Conservation (phyloP, 92 coral and sea anemone species). For the Parazoanthus atlanticus region DNA sequence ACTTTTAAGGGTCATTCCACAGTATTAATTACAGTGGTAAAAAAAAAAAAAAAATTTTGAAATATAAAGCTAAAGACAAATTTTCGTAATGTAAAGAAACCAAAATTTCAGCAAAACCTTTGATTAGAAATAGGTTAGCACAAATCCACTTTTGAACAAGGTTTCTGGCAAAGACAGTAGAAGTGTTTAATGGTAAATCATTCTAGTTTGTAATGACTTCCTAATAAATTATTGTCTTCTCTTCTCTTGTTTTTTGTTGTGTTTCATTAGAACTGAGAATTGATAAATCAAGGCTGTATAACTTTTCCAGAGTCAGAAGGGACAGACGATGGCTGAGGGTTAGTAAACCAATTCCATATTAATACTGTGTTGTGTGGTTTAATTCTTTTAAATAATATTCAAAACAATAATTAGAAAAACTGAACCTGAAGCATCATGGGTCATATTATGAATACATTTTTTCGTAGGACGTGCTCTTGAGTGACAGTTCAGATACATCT, state of each 20-base stretch:
- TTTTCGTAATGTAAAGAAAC: too few relatives aligned
- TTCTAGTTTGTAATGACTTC: neutral
- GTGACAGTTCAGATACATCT: constrained; percentile 97
- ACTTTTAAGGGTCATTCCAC: too few relatives aligned
- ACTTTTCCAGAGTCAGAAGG: constrained; percentile 85
- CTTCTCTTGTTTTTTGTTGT: neutral
- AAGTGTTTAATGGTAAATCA: too few relatives aligned
- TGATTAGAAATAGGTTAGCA: too few relatives aligned
- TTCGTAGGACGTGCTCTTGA: constrained; percentile 83
- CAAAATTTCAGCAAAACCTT: too few relatives aligned
- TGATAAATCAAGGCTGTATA: constrained; percentile 92
- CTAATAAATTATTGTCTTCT: neutral
- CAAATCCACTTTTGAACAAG: neutral
- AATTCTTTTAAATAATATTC: neutral
- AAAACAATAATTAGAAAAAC: neutral
- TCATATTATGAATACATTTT: neutral
- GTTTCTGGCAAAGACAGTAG: too few relatives aligned
- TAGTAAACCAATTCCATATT: neutral
- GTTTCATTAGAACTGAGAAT: constrained; percentile 69
- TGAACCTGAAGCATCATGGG: neutral
- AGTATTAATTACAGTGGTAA: too few relatives aligned
- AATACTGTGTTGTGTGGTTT: neutral
- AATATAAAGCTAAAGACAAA: too few relatives aligned
- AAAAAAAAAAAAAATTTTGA: too few relatives aligned
- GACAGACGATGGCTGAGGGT: constrained; percentile 95